Evolutionary conservation across 2,888 invertebrate species (phyloP), one percentile per base, ranked within the genome.

Genomic region (Hyppa rectilinea): DNA sequence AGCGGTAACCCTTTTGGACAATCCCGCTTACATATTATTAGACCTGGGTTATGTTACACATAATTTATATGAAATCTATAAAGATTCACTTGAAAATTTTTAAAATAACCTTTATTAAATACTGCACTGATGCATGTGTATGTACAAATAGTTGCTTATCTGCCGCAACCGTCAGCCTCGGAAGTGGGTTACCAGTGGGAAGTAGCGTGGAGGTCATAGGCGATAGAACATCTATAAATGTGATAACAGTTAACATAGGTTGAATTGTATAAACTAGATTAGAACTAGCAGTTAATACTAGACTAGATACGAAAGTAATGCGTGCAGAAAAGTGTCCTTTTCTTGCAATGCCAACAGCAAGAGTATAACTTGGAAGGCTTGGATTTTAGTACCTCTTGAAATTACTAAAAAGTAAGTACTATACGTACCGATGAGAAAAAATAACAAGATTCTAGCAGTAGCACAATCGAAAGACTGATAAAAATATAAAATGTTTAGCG

Each of bases 171-270:
- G 34, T 36, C 62, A 55, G 58, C 52, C 43, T 59, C 72, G 63
- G 65, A 75, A 75, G 81, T 83, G 36, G 67, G 74, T 66, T 70
- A 75, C 52, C 47, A 74, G 68, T 58, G 53, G 83, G 77, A 71
- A 64, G 69, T 45, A 26, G 38, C 53, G 29, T 55, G 58, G 67
- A 71, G 77, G 69, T 63, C 77, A 58, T 20, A 47, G 36, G 20
- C 50, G 29, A 67, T 68, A 65, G 12, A 60, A 40, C 59, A 10
- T 59, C 61, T 56, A 67, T 61, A 56, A 50, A 70, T 61, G n/a
- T 69, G 45, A 60, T 67, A 80, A 67, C 56, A 12, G 36, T 68
- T n/a, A n/a, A 47, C 36, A 67, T 66, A 71, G 40, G 53, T 55
- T 81, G 26, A 55, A 38, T 12, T 23, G 9, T 43, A 31, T 38